Conservation (phyloP, 53 echinoderm and acorn worm genomes). For the Holothuria scabra region DNA sequence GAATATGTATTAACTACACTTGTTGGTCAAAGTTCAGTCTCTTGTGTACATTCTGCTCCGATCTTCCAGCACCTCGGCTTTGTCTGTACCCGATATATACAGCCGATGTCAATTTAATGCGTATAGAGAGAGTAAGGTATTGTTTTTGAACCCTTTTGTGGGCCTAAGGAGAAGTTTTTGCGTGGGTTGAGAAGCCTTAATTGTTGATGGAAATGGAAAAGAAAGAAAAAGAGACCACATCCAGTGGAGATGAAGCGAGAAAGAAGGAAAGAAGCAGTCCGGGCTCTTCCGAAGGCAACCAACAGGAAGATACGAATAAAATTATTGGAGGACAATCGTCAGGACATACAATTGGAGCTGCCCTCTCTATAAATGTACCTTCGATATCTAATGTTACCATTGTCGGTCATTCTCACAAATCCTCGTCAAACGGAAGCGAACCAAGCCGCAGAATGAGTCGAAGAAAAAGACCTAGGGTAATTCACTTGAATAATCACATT, state of each 20-base stretch:
- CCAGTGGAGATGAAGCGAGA: conserved; percentile 74
- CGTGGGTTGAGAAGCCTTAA: too few species aligned
- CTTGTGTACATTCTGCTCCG: too few species aligned
- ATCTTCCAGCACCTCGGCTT: too few species aligned
- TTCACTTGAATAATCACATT: neutral
- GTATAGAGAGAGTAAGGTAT: too few species aligned
- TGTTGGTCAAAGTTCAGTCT: too few species aligned
- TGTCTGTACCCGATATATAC: too few species aligned
- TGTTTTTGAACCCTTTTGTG: too few species aligned
- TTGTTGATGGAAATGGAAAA: conserved; percentile 62
- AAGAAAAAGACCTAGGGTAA: conserved; percentile 66
- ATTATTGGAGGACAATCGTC: conserved; percentile 13
- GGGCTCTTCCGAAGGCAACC: conserved; percentile 30
- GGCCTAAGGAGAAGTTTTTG: too few species aligned
- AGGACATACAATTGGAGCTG: conserved; percentile 33
- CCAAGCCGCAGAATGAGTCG: conserved; percentile 66
- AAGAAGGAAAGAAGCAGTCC: conserved; percentile 52
- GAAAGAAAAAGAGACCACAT: conserved; percentile 72
- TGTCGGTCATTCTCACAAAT: conserved; percentile 7
- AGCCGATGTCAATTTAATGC: too few species aligned
- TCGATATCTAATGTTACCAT: conserved; percentile 2
- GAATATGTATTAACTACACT: too few species aligned
- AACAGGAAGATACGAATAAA: conserved; percentile 47
- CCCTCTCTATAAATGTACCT: conserved; percentile 30
- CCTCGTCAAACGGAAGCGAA: conserved; percentile 42